Percentiles rank a stretch among this genome's conserved stretches.
Evolutionary conservation across 2,888 invertebrate species (phyloP).

Genomic region (Erebia epiphron): DNA sequence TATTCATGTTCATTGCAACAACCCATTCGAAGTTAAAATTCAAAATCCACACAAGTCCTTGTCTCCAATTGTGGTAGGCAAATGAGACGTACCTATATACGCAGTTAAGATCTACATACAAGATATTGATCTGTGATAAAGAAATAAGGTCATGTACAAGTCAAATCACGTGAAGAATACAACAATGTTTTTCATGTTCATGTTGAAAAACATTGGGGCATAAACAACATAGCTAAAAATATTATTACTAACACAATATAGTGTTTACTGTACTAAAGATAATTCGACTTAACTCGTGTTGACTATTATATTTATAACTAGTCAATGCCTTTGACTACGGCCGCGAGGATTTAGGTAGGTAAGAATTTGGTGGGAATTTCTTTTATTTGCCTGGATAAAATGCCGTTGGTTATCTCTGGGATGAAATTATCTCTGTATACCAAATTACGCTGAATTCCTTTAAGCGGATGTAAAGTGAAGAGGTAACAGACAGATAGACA

Average conservation of each 20-base stretch:
- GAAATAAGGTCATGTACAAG: constrained; percentile 3
- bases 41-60: constrained; percentile 5
- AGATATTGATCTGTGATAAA: constrained; percentile 16
- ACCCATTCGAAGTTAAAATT: constrained; percentile 6
- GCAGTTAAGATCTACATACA: constrained; percentile 15
- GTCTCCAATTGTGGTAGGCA: constrained; percentile 4
- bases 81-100: constrained; percentile 12
- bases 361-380: too few species aligned
- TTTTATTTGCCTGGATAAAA: too few species aligned
- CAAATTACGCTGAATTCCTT: too few species aligned
- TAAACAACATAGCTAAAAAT: background rate
- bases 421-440: too few species aligned
- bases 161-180: constrained; percentile 10
- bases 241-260: background rate
- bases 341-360: too few species aligned
- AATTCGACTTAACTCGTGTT: background rate
- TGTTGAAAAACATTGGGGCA: background rate
- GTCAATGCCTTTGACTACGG: too few species aligned
- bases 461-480: too few species aligned
- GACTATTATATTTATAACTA: too few species aligned
- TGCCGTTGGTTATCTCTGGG: too few species aligned
- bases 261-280: background rate
- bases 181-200: background rate
- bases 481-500: too few species aligned
- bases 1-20: background rate